Evolutionary conservation across 2,888 invertebrate genomes (phyloP).

Genomic region (Catocala sponsa): DNA sequence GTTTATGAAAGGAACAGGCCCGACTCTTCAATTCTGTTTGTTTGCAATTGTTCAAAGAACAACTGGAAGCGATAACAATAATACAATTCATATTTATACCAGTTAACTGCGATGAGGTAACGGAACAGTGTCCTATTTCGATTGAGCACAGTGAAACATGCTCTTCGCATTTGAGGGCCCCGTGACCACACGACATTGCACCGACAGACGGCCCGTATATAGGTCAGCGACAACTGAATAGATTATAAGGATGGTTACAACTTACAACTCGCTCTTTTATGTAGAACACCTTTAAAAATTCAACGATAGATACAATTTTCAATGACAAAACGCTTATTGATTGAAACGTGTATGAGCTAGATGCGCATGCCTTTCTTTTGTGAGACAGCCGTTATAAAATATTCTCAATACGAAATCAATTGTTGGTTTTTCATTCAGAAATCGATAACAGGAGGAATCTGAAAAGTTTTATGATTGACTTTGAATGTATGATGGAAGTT

Average conservation of each 20-base stretch:
- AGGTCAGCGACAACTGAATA: slow-evolving; percentile 56
- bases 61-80: not conserved
- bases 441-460: slow-evolving; percentile 2
- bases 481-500: not conserved
- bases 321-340: slow-evolving; percentile 48
- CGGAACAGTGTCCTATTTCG: slow-evolving; percentile 38
- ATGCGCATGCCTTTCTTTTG: slow-evolving; percentile 11
- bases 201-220: slow-evolving; percentile 51
- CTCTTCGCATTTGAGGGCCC: slow-evolving; percentile 43
- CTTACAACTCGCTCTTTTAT: slow-evolving; percentile 43
- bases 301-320: slow-evolving; percentile 40
- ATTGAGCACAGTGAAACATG: slow-evolving; percentile 37
- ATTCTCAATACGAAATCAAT: slow-evolving; percentile 3
- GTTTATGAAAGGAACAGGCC: not conserved
- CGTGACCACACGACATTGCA: slow-evolving; percentile 53
- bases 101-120: slow-evolving; percentile 36
- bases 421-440: slow-evolving; percentile 10
- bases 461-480: not conserved
- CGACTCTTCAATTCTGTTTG: not conserved
- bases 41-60: not conserved
- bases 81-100: slow-evolving; percentile 22
- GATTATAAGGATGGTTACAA: slow-evolving; percentile 54
- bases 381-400: slow-evolving; percentile 3
- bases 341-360: slow-evolving; percentile 37
- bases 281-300: slow-evolving; percentile 44